Base-by-base conservation (phyloP, 2,113 vertebrate genomes). In the Choloepus hoffmanni region DNA sequence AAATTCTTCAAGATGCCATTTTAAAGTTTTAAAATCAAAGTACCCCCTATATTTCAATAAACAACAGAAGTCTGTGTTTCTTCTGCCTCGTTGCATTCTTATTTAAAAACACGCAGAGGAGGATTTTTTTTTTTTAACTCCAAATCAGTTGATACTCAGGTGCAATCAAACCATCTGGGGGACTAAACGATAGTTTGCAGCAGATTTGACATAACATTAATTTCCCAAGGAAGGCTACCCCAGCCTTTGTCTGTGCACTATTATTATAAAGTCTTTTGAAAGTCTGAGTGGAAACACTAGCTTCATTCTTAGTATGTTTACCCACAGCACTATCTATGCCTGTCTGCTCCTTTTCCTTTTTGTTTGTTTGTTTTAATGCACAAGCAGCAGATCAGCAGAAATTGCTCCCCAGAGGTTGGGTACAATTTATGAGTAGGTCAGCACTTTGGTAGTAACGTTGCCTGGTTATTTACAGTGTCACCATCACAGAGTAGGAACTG, bases 401-500 rank as follows among this genome's bases (percentile, higher is more conserved):
- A 96, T 74, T 83, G 92, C 88, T 97, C 96, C 87, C 96, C 50
- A 81, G 96, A 96, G 96, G 62, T 67, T 15, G 65, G 67, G 79
- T 70, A 85, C 94, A 89, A 96, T 96, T 97, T 97, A 97, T 90
- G 95, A 87, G 96, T 94, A 92, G 93, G 94, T 96, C 97, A 96
- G 96, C 95, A 95, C 84, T 95, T 97, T 21, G 26, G 89, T 58
- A 93, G 96, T 94, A 93, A 88, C 36, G 62, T 60, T 94, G 96
- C 96, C 92, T 90, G 55, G 87, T 97, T 97, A 96, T 97, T 98
- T 97, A 97, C 97, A 94, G 95, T 95, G 96, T 97, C 93, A 96
- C 76, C 85, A 88, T 96, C 97, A 90, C 81, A 43, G 95, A 96
- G 95, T 85, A 89, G 72, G 92, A 95, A 85, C 97, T 96, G 95